Evolutionary conservation across 2,888 invertebrate genomes (phyloP).

Genomic region (Masnerella sp.): DNA sequence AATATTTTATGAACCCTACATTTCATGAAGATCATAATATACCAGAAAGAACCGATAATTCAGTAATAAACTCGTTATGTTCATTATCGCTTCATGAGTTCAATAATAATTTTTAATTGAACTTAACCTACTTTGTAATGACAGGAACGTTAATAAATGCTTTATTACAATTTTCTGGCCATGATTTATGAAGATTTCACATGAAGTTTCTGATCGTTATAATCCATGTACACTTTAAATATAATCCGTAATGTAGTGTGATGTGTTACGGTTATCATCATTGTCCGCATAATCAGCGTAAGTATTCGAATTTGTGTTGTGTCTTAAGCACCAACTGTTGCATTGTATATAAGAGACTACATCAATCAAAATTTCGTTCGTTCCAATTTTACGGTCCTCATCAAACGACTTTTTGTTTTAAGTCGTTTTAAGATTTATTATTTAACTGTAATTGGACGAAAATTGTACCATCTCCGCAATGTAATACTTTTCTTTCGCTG

Average conservation of each 20-base stretch:
- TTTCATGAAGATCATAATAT: too few relatives aligned
- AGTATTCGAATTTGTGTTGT: conserved; percentile 37
- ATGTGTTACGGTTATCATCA: conserved; percentile 41
- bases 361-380: conserved; percentile 38
- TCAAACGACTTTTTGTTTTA: conserved; percentile 15
- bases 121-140: conserved; percentile 15
- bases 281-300: conserved; percentile 42
- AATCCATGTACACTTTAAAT: conserved; percentile 39
- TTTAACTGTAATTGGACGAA: conserved; percentile 3
- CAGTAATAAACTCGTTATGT: conserved; percentile 26
- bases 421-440: not conserved
- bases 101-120: conserved; percentile 16
- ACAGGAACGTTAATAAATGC: conserved; percentile 22
- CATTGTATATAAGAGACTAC: conserved; percentile 21
- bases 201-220: conserved; percentile 39
- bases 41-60: conserved; percentile 5
- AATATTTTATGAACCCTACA: too few relatives aligned
- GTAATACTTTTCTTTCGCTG: too few relatives aligned
- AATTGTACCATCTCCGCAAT: too few relatives aligned
- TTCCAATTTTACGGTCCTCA: conserved; percentile 15
- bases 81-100: conserved; percentile 22
- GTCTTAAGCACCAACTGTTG: conserved; percentile 41
- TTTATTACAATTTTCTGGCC: conserved; percentile 24
- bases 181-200: conserved; percentile 34
- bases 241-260: conserved; percentile 33